phyloP scores from a whole-genome alignment of 2,113 vertebrate species.

The Pluvialis apricaria region DNA sequence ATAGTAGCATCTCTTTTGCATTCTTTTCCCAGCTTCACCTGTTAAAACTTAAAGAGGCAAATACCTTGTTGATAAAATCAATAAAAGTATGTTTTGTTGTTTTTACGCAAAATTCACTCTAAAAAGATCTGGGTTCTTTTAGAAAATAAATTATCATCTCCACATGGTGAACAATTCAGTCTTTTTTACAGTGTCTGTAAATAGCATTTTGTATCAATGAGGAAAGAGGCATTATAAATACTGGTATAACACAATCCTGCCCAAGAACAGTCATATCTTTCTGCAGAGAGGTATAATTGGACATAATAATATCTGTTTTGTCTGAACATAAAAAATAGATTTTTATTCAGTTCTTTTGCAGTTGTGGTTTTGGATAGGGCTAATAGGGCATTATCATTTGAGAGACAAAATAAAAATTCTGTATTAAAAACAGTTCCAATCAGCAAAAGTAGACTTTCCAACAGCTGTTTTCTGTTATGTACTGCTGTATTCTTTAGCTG shows the following conservation, averaged over 20 bases:
- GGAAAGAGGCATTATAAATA: not conserved
- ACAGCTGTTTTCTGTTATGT: constrained; percentile 37
- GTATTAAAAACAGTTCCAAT: not conserved
- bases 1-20: not conserved
- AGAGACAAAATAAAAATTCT: constrained; percentile 47
- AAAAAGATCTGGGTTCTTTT: not conserved
- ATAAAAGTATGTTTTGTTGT: not conserved
- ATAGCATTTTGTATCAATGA: not conserved
- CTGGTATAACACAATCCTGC: not conserved
- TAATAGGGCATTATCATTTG: constrained; percentile 22
- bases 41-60: not conserved
- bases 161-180: not conserved
- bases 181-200: not conserved
- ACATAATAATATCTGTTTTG: constrained; percentile 1
- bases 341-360: constrained; percentile 28
- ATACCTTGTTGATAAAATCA: not conserved
- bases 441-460: constrained; percentile 1
- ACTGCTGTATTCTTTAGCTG: constrained; percentile 34
- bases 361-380: not conserved
- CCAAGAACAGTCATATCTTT: not conserved
- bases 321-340: constrained; percentile 25
- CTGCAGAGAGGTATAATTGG: not conserved
- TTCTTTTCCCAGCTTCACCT: not conserved
- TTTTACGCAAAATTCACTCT: not conserved
- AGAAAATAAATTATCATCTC: not conserved